phyloP scores from a whole-genome alignment of 2,113 vertebrate genomes.

The Nycticorax nycticorax region DNA sequence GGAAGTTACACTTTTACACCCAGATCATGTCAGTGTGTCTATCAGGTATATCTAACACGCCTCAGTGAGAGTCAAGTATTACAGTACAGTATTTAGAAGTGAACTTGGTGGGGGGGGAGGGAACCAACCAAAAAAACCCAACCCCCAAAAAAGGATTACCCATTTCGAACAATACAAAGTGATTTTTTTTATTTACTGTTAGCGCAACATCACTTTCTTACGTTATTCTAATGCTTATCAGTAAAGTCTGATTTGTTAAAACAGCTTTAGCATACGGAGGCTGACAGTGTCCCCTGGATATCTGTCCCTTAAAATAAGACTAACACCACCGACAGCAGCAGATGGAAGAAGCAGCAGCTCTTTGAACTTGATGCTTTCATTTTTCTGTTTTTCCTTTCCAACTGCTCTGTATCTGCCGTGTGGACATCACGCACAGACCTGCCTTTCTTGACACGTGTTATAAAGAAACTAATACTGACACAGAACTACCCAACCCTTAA shows the following conservation, averaged over 20 bases:
- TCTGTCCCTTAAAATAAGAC: background rate
- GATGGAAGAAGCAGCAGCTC: background rate
- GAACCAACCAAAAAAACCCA: background rate
- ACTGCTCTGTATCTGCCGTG: background rate
- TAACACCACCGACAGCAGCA: background rate
- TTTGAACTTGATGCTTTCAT: background rate
- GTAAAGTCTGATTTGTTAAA: background rate
- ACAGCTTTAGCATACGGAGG: background rate
- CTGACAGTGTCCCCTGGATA: background rate
- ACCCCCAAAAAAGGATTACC: background rate
- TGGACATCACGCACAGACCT: background rate
- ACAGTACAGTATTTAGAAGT: background rate
- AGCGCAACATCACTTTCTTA: background rate
- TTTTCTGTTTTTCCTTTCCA: background rate
- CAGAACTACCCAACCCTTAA: background rate
- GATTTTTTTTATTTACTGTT: background rate
- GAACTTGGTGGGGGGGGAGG: background rate
- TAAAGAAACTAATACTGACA: background rate
- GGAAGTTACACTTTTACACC: background rate
- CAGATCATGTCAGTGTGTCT: background rate
- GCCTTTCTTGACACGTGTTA: accelerated
- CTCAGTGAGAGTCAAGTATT: background rate
- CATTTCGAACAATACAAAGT: background rate
- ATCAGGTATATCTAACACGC: background rate
- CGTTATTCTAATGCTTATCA: background rate